Base-by-base conservation (phyloP, 2,888 invertebrate genomes). In the Dynastes grantii region DNA sequence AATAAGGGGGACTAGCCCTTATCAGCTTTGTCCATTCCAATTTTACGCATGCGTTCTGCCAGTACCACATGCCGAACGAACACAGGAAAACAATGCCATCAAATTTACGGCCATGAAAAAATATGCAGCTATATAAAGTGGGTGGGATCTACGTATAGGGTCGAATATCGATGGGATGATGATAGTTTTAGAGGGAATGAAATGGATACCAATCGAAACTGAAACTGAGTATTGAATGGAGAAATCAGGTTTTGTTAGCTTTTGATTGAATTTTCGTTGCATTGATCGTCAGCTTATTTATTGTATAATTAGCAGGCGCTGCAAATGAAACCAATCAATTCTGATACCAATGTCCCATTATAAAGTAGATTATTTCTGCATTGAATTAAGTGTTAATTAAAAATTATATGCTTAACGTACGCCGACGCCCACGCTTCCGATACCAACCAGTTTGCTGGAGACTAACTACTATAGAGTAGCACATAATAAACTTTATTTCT, bases 81-180 rank as follows among this genome's bases (percentile, higher is more conserved):
- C 78, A 78, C 78, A 78, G 79, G 80, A 45, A 82, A 81, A 82
- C 81, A 81, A 82, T 81, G 82, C 77, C 80, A 79, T 80, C 79
- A 79, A 80, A 75, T 78, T 78, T 71, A 73, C 81, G 73, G 82
- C 82, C 82, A 82, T 82, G 82, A 79, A 82, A 82, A 82, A 78
- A 78, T 78, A 58, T 68, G 49, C 51, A 49, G 9, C 32, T 22
- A 68, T 53, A 68, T 51, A 13, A 49, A 45, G 9, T n/a, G 49
- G 45, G 67, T 67, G 67, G 67, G 68, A 32, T 64, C 29, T 11
- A 45, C 45, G 45, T 45, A 45, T 8, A 8, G 45, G 45, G 45
- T 45, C 45, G 55, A 76, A 76, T 79, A 76, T 79, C 70, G 79
- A 76, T 63, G 76, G 53, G 61, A 63, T 70, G 45, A 37, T 37